phyloP scores from a whole-genome alignment of 1,140 invertebrate species.

The Brachionus asplanchnoidis region DNA sequence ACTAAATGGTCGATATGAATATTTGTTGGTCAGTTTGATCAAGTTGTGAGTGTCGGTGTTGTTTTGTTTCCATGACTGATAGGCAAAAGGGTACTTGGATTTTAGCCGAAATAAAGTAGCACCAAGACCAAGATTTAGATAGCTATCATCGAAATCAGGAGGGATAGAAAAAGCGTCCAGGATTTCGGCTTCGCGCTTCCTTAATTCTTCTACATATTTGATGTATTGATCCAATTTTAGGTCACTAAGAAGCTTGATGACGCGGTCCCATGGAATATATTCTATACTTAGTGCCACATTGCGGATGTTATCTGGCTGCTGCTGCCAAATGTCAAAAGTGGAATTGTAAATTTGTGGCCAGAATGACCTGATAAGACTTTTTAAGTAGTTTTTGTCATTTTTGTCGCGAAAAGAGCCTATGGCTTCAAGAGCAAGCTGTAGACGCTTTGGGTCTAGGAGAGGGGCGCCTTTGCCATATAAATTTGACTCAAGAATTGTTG shows the following conservation, averaged over 20 bases:
- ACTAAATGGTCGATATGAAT: conserved; percentile 50
- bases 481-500: conserved; percentile 45
- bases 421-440: conserved; percentile 45
- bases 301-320: conserved; percentile 48
- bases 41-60: conserved; percentile 47
- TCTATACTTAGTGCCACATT: conserved; percentile 45
- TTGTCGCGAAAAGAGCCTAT: conserved; percentile 46
- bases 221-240: conserved; percentile 45
- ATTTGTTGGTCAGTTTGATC: conserved; percentile 47
- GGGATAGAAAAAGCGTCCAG: conserved; percentile 49
- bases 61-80: conserved; percentile 44
- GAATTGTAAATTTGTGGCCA: conserved; percentile 50
- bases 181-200: not conserved
- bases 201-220: conserved; percentile 41
- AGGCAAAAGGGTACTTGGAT: conserved; percentile 43
- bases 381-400: conserved; percentile 45
- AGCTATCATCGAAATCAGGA: conserved; percentile 53
- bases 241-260: conserved; percentile 46
- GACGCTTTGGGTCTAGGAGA: conserved; percentile 41
- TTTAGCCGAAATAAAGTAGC: conserved; percentile 44
- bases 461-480: conserved; percentile 44
- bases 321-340: conserved; percentile 45
- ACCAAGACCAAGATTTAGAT: conserved; percentile 51
- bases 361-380: conserved; percentile 48
- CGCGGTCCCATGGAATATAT: conserved; percentile 44